Evolutionary conservation across 2,888 invertebrate species (phyloP).

Genomic region (Myopa tessellatipennis): DNA sequence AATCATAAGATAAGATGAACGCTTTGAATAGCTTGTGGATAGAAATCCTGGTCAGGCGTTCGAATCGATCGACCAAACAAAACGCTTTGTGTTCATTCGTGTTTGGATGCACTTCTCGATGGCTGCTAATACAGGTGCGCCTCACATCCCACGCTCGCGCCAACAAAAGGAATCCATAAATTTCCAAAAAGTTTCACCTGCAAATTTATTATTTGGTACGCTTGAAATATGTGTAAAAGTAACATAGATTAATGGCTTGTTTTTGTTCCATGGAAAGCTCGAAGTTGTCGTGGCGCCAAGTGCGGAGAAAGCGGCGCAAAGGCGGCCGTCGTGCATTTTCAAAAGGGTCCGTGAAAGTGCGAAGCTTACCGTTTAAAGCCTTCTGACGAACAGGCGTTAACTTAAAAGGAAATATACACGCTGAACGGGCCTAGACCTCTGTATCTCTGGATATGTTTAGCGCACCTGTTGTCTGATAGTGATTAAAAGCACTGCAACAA

Average conservation of each 20-base stretch:
- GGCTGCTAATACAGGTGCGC: constrained; percentile 19
- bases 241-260: constrained; percentile 40
- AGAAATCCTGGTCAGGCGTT: not conserved
- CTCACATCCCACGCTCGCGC: not conserved
- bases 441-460: no score
- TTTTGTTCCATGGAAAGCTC: constrained; percentile 29
- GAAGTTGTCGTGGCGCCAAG: constrained; percentile 20
- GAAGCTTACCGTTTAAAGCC: no score
- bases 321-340: not conserved
- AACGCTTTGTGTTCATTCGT: not conserved
- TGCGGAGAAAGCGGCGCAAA: not conserved
- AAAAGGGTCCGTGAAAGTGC: no score
- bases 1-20: not conserved
- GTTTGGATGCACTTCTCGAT: constrained; percentile 4
- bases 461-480: no score
- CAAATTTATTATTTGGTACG: constrained; percentile 39
- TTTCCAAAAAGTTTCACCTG: constrained; percentile 39
- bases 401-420: no score
- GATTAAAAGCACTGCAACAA: no score
- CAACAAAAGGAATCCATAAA: constrained; percentile 36
- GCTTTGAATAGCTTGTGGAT: not conserved
- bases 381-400: no score
- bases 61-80: constrained; percentile 15
- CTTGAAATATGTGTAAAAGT: constrained; percentile 40
- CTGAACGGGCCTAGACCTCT: no score